phyloP scores from a whole-genome alignment of 2,113 vertebrate genomes.

The Rhizomys pruinosus region DNA sequence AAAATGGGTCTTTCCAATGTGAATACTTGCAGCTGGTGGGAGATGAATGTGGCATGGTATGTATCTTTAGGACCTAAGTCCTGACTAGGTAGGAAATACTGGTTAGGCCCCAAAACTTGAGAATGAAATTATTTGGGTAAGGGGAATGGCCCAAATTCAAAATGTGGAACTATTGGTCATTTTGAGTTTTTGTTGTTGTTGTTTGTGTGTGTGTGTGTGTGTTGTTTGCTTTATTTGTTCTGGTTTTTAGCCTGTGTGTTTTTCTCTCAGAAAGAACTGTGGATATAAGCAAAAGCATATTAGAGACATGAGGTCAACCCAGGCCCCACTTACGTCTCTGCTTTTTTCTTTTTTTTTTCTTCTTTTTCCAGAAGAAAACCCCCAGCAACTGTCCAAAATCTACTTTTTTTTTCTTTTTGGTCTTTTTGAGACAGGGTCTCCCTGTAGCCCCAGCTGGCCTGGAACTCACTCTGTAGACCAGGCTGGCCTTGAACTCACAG shows the following conservation, averaged over 20 bases:
- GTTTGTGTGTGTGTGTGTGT: background rate
- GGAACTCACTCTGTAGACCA: too few relatives aligned
- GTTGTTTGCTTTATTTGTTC: background rate
- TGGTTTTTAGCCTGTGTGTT: background rate
- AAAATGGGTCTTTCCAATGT: background rate
- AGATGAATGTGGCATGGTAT: background rate
- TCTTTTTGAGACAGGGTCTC: too few relatives aligned
- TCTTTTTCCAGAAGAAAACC: slow-evolving; percentile 37
- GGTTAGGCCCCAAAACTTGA: background rate
- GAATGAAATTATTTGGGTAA: background rate
- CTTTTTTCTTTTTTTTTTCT: too few relatives aligned
- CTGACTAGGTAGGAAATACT: background rate
- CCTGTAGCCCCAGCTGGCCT: too few relatives aligned
- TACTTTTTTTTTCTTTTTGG: too few relatives aligned
- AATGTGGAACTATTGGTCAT: background rate
- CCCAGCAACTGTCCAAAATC: slow-evolving; percentile 23
- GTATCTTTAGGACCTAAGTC: background rate
- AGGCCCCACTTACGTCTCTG: background rate
- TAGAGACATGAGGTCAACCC: background rate
- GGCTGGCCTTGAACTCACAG: too few relatives aligned
- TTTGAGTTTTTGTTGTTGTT: too few relatives aligned
- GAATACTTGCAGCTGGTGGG: background rate
- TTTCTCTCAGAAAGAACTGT: background rate
- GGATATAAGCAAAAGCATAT: background rate
- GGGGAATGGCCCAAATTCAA: too few relatives aligned